Evolutionary conservation across 1,140 invertebrate genomes (phyloP).

Genomic region (Drosophila pruinosa): DNA sequence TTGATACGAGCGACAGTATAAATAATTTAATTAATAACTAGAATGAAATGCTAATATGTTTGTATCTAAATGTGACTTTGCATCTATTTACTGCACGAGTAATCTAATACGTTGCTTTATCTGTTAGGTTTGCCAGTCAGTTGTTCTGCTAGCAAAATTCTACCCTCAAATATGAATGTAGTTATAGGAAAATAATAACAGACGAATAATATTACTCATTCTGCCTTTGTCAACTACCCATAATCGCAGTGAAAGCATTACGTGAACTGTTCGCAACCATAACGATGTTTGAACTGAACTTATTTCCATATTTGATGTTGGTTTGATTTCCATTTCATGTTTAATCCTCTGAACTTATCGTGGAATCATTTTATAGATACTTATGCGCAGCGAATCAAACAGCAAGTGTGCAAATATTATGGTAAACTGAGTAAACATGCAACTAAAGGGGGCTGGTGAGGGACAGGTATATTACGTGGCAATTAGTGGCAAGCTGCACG

Average conservation of each 20-base stretch:
- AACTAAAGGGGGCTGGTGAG: neutral
- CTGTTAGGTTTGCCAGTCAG: too few species aligned
- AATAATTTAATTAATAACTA: too few species aligned
- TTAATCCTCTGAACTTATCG: neutral
- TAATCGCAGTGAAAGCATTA: neutral
- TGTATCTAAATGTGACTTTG: too few species aligned
- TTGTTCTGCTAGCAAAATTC: too few species aligned
- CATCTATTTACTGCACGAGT: too few species aligned
- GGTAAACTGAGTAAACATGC: neutral
- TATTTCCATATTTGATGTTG: neutral
- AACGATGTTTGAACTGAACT: neutral
- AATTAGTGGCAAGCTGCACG: slow-evolving; percentile 24
- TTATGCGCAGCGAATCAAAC: neutral
- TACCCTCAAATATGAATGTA: too few species aligned
- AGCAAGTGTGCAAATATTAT: neutral
- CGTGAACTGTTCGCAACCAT: neutral
- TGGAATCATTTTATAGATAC: neutral
- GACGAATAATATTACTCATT: neutral
- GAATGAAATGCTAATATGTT: too few species aligned
- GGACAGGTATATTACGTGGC: slow-evolving; percentile 8
- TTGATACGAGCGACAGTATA: too few species aligned
- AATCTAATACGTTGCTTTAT: too few species aligned
- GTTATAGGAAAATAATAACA: too few species aligned
- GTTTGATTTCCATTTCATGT: neutral
- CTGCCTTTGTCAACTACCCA: neutral